phyloP scores from a whole-genome alignment of 2,797 vertebrate species.

The Mormyrus hasselquistii region DNA sequence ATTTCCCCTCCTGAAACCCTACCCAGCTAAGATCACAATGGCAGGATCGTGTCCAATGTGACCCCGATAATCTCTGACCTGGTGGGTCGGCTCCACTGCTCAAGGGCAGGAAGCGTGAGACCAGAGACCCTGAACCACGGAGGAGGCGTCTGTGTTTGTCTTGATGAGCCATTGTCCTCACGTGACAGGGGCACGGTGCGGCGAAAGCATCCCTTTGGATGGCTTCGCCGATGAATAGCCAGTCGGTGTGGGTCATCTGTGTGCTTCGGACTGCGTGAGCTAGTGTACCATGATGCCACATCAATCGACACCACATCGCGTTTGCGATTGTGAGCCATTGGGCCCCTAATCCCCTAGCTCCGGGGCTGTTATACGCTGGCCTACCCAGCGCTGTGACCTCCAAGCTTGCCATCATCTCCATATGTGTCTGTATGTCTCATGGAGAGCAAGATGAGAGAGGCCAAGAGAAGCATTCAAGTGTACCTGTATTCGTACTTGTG shows the following conservation, averaged over 20 bases:
- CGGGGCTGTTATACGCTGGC: not conserved
- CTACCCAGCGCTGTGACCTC: not conserved
- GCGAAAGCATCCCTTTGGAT: not conserved
- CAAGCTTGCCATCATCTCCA: not conserved
- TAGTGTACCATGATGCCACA: not conserved
- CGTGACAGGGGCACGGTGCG: not conserved
- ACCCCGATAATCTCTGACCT: slow-evolving; percentile 53
- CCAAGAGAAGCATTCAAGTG: not conserved
- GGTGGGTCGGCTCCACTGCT: slow-evolving; percentile 44
- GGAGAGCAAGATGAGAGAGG: not conserved
- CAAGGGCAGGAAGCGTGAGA: slow-evolving; percentile 39
- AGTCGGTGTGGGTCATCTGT: not conserved
- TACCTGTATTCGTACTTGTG: not conserved
- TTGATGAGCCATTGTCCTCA: not conserved
- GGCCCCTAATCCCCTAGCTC: not conserved
- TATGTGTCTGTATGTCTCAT: not conserved
- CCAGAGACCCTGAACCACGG: slow-evolving; percentile 22
- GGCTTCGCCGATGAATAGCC: not conserved
- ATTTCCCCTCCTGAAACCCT: slow-evolving; percentile 18
- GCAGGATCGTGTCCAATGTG: slow-evolving; percentile 56
- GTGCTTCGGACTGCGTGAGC: not conserved
- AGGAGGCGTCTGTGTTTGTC: slow-evolving; percentile 1
- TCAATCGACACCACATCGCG: not conserved
- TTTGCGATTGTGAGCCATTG: not conserved
- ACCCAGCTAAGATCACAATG: slow-evolving; percentile 44